Percentiles rank a stretch among this genome's conserved stretches.
Conservation (phyloP, 1,140 invertebrate species). For the Mya arenaria region DNA sequence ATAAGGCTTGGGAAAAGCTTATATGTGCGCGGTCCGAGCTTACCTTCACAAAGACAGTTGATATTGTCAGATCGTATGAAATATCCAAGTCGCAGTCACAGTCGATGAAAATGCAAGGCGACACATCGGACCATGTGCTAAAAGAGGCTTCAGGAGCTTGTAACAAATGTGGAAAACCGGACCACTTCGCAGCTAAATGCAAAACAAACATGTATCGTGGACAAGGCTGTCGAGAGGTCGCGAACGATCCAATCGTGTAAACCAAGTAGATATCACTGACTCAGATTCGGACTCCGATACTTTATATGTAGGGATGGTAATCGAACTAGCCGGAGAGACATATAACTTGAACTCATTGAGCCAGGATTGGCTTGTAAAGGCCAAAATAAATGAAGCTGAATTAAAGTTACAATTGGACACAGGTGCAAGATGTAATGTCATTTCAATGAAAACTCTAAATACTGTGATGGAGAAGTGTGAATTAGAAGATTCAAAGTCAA, state of each 20-base stretch:
- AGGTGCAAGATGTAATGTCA: conserved; percentile 26
- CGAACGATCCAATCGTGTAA: background rate
- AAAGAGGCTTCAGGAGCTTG: conserved; percentile 11
- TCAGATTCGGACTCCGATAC: conserved; percentile 8
- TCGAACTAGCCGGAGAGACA: background rate
- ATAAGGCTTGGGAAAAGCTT: conserved; percentile 24
- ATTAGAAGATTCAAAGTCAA: background rate
- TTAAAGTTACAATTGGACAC: conserved; percentile 28
- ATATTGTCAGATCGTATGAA: conserved; percentile 29
- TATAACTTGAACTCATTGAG: conserved; percentile 10
- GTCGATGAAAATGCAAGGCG: background rate
- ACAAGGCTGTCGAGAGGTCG: background rate
- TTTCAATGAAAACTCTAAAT: conserved; percentile 12
- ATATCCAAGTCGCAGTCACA: conserved; percentile 8
- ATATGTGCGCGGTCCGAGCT: conserved; percentile 10
- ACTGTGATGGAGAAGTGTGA: background rate
- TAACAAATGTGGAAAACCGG: conserved; percentile 25
- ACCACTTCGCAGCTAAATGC: conserved; percentile 30
- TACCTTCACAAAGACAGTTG: conserved; percentile 14
- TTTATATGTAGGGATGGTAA: conserved; percentile 17
- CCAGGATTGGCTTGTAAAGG: conserved; percentile 1
- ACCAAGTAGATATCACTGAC: background rate
- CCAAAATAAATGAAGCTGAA: background rate
- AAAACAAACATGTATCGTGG: background rate
- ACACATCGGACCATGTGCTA: background rate